Percentiles rank a stretch among this genome's conserved stretches.
phyloP scores from a whole-genome alignment of 2,888 invertebrate genomes.

The Lasioglossum oenotherae region DNA sequence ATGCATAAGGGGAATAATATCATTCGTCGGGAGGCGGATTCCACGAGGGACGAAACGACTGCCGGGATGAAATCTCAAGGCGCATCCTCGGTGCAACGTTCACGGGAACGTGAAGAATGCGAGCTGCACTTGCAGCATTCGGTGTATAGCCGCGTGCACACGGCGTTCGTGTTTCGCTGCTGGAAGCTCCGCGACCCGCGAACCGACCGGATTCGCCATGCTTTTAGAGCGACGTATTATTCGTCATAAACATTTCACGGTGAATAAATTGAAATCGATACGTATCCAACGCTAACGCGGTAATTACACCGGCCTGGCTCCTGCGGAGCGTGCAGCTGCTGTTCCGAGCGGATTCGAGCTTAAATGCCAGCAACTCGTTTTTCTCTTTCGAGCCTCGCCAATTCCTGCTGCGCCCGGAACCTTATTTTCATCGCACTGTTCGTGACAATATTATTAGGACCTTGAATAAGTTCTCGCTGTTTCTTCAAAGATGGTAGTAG shows the following conservation, averaged over 20 bases:
- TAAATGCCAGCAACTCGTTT: not conserved
- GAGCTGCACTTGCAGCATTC: not conserved
- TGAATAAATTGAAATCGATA: slow-evolving; percentile 24
- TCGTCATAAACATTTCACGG: slow-evolving; percentile 24
- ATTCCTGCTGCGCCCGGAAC: not conserved
- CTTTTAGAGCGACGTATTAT: slow-evolving; percentile 18
- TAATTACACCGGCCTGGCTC: not conserved
- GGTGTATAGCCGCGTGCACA: not conserved
- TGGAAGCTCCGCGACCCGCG: slow-evolving; percentile 20
- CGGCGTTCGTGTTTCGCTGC: not conserved
- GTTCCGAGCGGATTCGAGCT: not conserved
- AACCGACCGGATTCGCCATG: not conserved
- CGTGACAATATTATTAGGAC: not conserved
- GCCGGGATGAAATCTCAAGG: not conserved
- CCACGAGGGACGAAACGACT: not conserved
- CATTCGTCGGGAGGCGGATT: not conserved
- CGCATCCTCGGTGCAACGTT: not conserved
- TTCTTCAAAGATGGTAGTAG: too few relatives aligned
- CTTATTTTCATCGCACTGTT: not conserved
- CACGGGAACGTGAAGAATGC: slow-evolving; percentile 1
- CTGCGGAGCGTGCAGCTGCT: not conserved
- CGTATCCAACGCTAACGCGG: not conserved
- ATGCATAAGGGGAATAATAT: not conserved
- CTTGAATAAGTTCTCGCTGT: too few relatives aligned
- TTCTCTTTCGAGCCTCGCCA: not conserved